Percentiles rank a stretch among this genome's conserved stretches.
Conservation (phyloP, 2,888 invertebrate species). For the Nomada lathburiana region DNA sequence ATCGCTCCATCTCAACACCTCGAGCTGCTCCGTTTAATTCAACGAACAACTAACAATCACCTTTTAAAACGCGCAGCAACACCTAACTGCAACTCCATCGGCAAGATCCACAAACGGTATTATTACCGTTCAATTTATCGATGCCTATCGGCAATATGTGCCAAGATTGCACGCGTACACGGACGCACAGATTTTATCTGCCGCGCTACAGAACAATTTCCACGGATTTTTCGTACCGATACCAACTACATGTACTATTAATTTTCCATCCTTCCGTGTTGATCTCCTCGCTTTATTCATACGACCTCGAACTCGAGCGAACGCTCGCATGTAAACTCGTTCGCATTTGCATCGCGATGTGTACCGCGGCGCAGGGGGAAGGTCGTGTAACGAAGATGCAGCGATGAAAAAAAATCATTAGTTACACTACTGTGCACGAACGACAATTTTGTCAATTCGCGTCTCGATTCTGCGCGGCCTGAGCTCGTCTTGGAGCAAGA, state of each 20-base stretch:
- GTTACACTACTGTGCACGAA: background rate
- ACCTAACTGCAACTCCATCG: background rate
- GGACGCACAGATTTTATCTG: too few relatives aligned
- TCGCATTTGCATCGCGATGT: constrained; percentile 54
- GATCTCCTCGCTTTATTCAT: constrained; percentile 57
- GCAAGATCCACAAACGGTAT: background rate
- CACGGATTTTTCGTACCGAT: constrained; percentile 32
- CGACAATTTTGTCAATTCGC: constrained; percentile 33
- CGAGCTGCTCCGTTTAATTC: background rate
- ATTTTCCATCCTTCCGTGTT: constrained; percentile 57
- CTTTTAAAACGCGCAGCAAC: background rate
- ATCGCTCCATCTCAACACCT: constrained; percentile 4
- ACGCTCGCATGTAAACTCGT: constrained; percentile 63
- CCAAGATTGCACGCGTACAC: background rate
- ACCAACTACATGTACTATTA: constrained; percentile 11
- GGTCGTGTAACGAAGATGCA: constrained; percentile 51
- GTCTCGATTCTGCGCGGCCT: background rate
- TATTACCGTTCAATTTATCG: background rate
- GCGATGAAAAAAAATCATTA: constrained; percentile 17
- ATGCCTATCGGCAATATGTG: too few relatives aligned
- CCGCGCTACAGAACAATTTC: background rate
- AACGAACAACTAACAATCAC: background rate
- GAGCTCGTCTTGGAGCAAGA: background rate
- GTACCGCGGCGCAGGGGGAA: constrained; percentile 42
- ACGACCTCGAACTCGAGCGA: constrained; percentile 63